These are phyloP conservation scores for Dromiciops gliroides DNA, from an alignment of 2,113 vertebrate genomes.

Conservation along the genomic window DNA sequence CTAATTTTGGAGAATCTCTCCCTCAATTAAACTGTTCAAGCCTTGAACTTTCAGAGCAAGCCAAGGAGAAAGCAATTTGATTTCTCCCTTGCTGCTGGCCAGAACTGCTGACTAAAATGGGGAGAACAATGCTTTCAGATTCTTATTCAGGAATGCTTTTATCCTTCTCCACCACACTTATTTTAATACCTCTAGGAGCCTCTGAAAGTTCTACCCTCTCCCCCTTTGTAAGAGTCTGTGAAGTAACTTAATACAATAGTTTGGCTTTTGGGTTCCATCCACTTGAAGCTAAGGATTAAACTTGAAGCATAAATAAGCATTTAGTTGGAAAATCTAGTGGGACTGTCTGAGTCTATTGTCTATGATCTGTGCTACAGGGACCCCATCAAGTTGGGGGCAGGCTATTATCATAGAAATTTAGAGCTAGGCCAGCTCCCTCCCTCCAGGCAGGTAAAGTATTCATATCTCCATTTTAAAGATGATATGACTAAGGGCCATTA, in stretches of 20 bases:
- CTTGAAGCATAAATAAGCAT: not conserved
- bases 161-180: not conserved
- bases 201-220: not conserved
- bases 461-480: not conserved
- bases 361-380: not conserved
- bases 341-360: not conserved
- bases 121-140: slow-evolving; percentile 6
- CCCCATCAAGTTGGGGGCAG: not conserved
- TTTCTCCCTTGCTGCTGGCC: not conserved
- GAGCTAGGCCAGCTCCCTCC: not conserved
- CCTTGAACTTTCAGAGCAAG: not conserved
- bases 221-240: not conserved
- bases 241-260: not conserved
- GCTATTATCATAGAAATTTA: not conserved
- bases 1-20: slow-evolving; percentile 9
- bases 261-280: not conserved
- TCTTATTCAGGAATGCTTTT: not conserved
- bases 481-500: not conserved
- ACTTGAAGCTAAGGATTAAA: not conserved
- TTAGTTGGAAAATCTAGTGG: not conserved
- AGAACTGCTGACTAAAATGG: not conserved
- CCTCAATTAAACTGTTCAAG: slow-evolving; percentile 21
- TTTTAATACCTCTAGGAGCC: not conserved
- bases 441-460: not conserved
- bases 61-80: not conserved